Base-by-base conservation (phyloP, 2,113 vertebrate genomes). In the Grammomys dolichurus region DNA sequence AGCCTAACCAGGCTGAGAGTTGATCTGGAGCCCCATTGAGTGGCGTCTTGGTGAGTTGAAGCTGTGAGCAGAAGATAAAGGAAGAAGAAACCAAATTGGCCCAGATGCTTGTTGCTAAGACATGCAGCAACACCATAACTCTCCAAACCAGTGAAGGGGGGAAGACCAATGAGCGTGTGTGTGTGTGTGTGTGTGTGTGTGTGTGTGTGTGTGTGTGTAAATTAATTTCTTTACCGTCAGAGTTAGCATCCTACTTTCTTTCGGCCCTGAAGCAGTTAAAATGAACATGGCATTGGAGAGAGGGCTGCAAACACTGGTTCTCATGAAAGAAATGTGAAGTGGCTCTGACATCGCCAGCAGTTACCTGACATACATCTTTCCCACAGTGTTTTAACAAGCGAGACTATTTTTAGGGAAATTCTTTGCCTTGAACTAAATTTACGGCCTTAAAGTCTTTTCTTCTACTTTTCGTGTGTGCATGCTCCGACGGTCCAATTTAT, bases 401-500 rank as follows among this genome's bases (percentile, higher is more conserved):
- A 95, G 31, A 70, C 78, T 98, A 97, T 98, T 98, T 97, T 98
- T 96, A 97, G 98, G 95, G 87, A 96, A 97, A 97, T 97, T 96
- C 88, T 97, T 96, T 98, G 95, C 96, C n/a, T 43, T 96, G 77
- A 91, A 97, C 97, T 98, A 98, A 95, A 90, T 92, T 92, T 88
- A 60, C 86, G 98, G 97, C 98, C 98, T 98, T 97, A 98, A 98
- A 97, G 97, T 96, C 96, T 98, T 94, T 96, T 98, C 96, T 46
- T 94, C 97, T 98, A 99, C 98, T 99, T 99, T 99, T 89, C 98
- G 98, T 92, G 94, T 92, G 96, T 98, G 93, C 20, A 73, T 95
- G 99, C 99, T 99, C 98, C 99, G 99, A 99, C 98, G 97, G 99
- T 98, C 97, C 99, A 99, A 99, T 99, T 99, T 99, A 99, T 99